These are phyloP conservation scores for Callorhinus ursinus DNA, from an alignment of 2,113 vertebrate species.

Conservation along the genomic window DNA sequence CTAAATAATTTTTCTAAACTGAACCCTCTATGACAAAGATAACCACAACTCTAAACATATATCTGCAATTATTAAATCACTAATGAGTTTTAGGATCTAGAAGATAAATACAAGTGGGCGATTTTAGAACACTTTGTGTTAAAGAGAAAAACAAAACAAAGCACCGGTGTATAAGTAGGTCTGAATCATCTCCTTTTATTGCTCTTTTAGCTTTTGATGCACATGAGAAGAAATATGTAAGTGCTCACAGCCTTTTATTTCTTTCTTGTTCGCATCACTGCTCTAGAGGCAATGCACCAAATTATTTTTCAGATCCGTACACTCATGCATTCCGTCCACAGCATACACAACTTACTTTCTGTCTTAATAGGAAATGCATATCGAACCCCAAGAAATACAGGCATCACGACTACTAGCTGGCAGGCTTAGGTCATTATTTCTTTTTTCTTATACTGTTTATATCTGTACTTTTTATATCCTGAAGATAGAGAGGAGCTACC, in stretches of 20 bases:
- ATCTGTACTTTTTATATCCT: conserved; percentile 39
- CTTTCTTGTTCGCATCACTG: conserved; percentile 36
- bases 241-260: conserved; percentile 53
- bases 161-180: background rate
- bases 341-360: conserved; percentile 44
- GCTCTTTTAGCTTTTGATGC: conserved; percentile 49
- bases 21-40: background rate
- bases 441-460: conserved; percentile 50
- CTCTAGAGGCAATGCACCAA: conserved; percentile 63
- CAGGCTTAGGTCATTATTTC: conserved; percentile 47
- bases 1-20: background rate
- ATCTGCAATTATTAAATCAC: background rate
- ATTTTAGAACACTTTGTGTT: background rate
- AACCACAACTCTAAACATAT: background rate
- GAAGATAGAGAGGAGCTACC: background rate
- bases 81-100: background rate
- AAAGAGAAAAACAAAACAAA: background rate
- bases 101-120: background rate
- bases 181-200: conserved; percentile 13
- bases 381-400: conserved; percentile 41
- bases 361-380: conserved; percentile 38
- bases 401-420: background rate
- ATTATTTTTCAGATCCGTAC: conserved; percentile 77
- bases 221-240: conserved; percentile 28
- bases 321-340: conserved; percentile 60